Base-by-base conservation (phyloP, 2,888 invertebrate genomes). In the Zaprionus obscuricornis region DNA sequence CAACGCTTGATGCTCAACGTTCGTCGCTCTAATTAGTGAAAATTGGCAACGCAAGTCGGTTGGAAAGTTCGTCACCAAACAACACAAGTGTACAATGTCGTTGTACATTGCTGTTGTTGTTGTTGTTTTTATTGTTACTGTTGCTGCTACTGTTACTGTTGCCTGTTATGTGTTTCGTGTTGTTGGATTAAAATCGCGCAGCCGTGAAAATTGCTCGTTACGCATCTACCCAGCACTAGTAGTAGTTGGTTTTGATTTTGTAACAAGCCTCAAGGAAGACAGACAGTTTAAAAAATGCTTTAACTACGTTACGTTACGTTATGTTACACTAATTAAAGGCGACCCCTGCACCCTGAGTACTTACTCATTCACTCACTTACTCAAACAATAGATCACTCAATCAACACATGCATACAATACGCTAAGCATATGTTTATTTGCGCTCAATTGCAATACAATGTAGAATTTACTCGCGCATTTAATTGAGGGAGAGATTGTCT, bases 11-110 rank as follows among this genome's bases (percentile, higher is more conserved):
- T 29, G 7, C 16, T 13, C 54, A 31, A 50, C n/a, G n/a, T 62
- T 58, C 59, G 62, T 39, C 56, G 68, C 82, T 78, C 78, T 78
- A 78, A 78, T 78, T 78, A 78, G 78, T 78, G 82, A 74, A 78
- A 78, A 78, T 82, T 78, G 85, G 82, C 85, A 85, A 62, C 60
- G 63, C 82, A 82, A 85, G 71, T 85, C 85, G 78, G 74, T 78
- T 59, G 78, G 78, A 78, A 78, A 77, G 54, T 82, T 82, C 59
- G 78, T 85, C 78, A 71, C 82, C 82, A 64, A 57, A 36, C 14
- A 37, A 8, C 10, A 39, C 24, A 17, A 37, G n/a, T n/a, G n/a
- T n/a, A n/a, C n/a, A n/a, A n/a, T n/a, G n/a, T n/a, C n/a, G n/a
- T 20, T 37, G 18, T 6, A 18, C 8, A 6, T 8, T 18, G 16